Base-by-base conservation (phyloP, 2,113 vertebrate genomes). In the Archocentrus centrarchus region DNA sequence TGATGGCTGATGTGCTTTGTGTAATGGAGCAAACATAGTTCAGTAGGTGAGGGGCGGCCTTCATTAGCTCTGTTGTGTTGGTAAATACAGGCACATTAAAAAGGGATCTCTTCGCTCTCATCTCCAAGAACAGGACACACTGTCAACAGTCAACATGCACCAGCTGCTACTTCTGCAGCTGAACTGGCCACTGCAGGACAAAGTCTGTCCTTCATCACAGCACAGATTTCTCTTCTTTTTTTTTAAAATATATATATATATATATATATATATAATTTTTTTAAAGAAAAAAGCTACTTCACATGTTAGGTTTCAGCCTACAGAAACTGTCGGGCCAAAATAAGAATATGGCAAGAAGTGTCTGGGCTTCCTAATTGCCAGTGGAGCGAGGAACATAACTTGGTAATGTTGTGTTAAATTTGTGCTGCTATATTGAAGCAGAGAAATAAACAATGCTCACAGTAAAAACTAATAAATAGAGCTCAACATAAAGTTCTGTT, bases 51-150 rank as follows among this genome's bases (percentile, higher is more conserved):
- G 77, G 68, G 39, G 50, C 59, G 44, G 68, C 81, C 88, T 89
- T 93, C 79, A 90, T 90, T 91, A 92, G 82, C 84, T 41, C 68
- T 55, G 75, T 84, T 24, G 14, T 92, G 87, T 83, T 82, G 90
- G 92, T 86, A 91, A 93, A 93, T 81, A 94, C 68, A 88, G 79
- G 85, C 92, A 89, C 93, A 92, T 94, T 90, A 93, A 90, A 91
- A 80, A 91, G 58, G 81, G 70, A 93, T 94, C 70, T 75, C 77
- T 84, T 89, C 73, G 50, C 70, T 84, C 81, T 80, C 77, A 81
- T 84, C 89, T 82, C 59, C 75, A 77, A 86, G 58, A 75, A 86
- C 70, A 82, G n/a, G 70, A 50, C 10, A 61, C 59, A 63, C 60
- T 73, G 73, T 84, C 77, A 89, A 92, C 79, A 88, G 84, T 89